These are phyloP conservation scores for Atta cephalotes DNA, from an alignment of 1,140 invertebrate species.

Conservation along the genomic window DNA sequence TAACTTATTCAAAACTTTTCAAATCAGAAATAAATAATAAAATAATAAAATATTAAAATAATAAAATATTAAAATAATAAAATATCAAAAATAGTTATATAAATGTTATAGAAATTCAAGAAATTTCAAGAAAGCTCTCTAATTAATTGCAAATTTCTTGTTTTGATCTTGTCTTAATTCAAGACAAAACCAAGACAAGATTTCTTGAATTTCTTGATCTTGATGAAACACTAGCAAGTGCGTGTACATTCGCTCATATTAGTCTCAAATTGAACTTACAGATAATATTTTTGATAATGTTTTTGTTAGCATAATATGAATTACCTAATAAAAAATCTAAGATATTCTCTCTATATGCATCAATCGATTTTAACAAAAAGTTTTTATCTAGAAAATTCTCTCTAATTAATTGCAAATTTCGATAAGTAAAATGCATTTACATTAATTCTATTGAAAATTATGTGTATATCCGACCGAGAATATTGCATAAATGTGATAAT, in stretches of 20 bases:
- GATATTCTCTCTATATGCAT: background rate
- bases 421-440: conserved; percentile 9
- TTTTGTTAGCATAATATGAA: background rate
- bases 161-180: no score
- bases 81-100: no score
- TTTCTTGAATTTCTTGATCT: no score
- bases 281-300: background rate
- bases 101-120: no score
- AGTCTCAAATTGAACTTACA: background rate
- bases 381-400: background rate
- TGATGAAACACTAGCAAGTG: no score
- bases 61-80: no score
- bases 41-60: no score
- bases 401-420: background rate
- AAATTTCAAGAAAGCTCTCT: no score
- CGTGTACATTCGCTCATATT: background rate
- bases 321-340: background rate
- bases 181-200: no score
- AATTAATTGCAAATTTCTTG: no score
- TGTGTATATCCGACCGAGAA: background rate
- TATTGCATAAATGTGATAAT: conserved; percentile 35
- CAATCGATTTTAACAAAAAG: background rate
- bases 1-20: no score
- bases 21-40: no score
- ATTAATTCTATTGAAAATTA: conserved; percentile 10